A percentile compares a stretch with the other conserved stretches of the same genome.
phyloP scores from a whole-genome alignment of 2,888 invertebrate species.

The Oxytorus armatus region DNA sequence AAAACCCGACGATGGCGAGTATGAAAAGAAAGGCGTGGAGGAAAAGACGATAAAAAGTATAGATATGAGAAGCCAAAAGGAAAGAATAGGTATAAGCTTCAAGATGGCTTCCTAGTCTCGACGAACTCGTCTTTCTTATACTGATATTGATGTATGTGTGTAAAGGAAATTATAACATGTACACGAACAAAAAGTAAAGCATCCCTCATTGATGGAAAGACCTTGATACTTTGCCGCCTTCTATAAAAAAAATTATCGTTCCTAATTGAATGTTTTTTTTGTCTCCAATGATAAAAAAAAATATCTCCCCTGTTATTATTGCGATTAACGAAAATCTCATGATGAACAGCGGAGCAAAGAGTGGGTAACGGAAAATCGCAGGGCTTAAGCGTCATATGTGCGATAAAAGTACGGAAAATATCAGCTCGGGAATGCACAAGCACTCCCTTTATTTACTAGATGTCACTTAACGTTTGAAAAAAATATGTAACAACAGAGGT shows the following conservation, averaged over 20 bases:
- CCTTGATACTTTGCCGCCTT: too few species aligned
- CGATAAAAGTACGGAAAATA: slow-evolving; percentile 5
- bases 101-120: slow-evolving; percentile 31
- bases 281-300: not conserved
- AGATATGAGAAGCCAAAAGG: not conserved
- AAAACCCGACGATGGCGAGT: not conserved
- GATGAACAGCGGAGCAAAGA: not conserved
- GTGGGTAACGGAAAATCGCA: slow-evolving; percentile 6
- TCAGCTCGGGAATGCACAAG: slow-evolving; percentile 55
- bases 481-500: slow-evolving; percentile 74
- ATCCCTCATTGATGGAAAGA: not conserved
- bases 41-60: not conserved
- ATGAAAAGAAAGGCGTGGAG: not conserved
- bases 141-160: slow-evolving; percentile 23
- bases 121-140: slow-evolving; percentile 33
- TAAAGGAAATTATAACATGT: not conserved
- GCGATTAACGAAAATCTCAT: too few species aligned
- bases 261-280: not conserved
- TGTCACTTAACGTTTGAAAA: slow-evolving; percentile 69
- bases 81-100: not conserved
- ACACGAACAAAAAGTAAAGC: slow-evolving; percentile 27
- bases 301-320: too few species aligned
- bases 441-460: slow-evolving; percentile 57
- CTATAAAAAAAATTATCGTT: too few species aligned
- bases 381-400: slow-evolving; percentile 29